Base-by-base conservation (phyloP, 1,140 invertebrate genomes). In the Lanistes nyassanus region DNA sequence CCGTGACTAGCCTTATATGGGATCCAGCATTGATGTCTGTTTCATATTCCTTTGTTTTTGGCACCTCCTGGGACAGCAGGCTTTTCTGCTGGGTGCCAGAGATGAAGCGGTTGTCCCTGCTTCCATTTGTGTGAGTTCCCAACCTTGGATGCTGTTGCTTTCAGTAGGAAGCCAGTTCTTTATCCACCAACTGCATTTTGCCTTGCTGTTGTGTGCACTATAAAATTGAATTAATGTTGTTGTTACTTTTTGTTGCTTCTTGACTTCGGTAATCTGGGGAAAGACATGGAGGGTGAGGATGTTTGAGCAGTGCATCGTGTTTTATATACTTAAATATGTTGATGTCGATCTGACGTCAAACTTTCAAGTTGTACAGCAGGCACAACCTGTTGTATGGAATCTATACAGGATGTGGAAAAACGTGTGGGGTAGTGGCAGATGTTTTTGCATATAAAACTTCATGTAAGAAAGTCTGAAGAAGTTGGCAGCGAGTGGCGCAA, bases 1-100 rank as follows among this genome's bases (percentile, higher is more conserved):
- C 70, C 3, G 56, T 72, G 26, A 72, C 19, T 21, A 72, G 70
- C n/a, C n/a, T 72, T 23, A 37, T 37, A 23, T 72, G 70, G 70
- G 70, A 58, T 55, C 55, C 70, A 13, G n/a, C 19, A 6, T 56
- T 72, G 21, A 72, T 60, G 51, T 55, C 68, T 2, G 37, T 16
- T 1, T 42, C 36, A 9, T 55, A 72, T 26, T n/a, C 56, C 23
- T 72, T 72, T 62, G 70, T 72, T 36, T 19, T 72, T 21, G 70
- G 70, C 55, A 60, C 70, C 3, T 21, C 34, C 26, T 72, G 70
- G 70, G 55, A 72, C 21, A 56, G 34, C 23, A 37, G 31, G 34
- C 6, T 72, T 9, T 72, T 72, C 56, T 62, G 42, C 70, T 37
- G 36, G 23, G 47, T 29, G 37, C 55, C 56, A 4, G 70, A 72